Evolutionary conservation across 2,113 vertebrate species (phyloP).

Genomic region (zebrafish (Danio rerio)): GRCz12tu NC_133176.1:25759001-25759500

Average conservation of each 20-base stretch:
- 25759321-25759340: slow-evolving; percentile 92
- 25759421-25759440: slow-evolving; percentile 17
- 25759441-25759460: background rate
- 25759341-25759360: slow-evolving; percentile 87
- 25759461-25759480: slow-evolving; percentile 16
- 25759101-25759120: slow-evolving; percentile 99
- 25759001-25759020: slow-evolving; percentile 38
- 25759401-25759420: slow-evolving; percentile 86
- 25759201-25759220: slow-evolving; percentile 88
- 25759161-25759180: slow-evolving; percentile 91
- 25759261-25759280: slow-evolving; percentile 19
- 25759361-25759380: slow-evolving; percentile 93
- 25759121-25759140: slow-evolving; percentile 99
- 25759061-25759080: slow-evolving; percentile 86
- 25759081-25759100: slow-evolving; percentile 99
- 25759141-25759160: slow-evolving; percentile 99
- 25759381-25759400: slow-evolving; percentile 93
- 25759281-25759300: slow-evolving; percentile 44
- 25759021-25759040: slow-evolving; percentile 29
- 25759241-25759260: slow-evolving; percentile 54
- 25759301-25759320: slow-evolving; percentile 61
- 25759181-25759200: slow-evolving; percentile 93
- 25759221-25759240: slow-evolving; percentile 49
- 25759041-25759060: slow-evolving; percentile 31
- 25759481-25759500: slow-evolving; percentile 47